These are phyloP conservation scores for Oryzias dopingdopingensis DNA, from an alignment of 2,797 vertebrate genomes.

Conservation along the genomic window DNA sequence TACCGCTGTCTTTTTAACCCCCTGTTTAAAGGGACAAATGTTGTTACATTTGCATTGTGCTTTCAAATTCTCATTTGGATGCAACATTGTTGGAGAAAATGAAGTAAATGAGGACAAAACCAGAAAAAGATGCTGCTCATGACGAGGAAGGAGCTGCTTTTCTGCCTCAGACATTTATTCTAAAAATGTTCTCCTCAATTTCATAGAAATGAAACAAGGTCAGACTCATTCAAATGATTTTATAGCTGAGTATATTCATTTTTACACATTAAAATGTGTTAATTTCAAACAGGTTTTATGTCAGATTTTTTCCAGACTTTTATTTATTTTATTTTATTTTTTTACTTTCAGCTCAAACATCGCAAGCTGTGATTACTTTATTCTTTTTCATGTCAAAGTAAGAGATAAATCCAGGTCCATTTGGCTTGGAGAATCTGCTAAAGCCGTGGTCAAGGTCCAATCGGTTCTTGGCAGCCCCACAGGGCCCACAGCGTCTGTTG, in stretches of 20 bases:
- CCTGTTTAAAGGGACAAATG: slow-evolving; percentile 47
- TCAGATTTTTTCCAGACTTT: too few species aligned
- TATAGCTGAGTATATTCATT: too few species aligned
- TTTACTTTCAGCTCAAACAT: slow-evolving; percentile 18
- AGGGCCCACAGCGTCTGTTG: slow-evolving; percentile 64
- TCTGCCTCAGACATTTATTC: slow-evolving; percentile 5
- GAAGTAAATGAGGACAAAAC: slow-evolving; percentile 39
- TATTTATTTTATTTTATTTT: background rate
- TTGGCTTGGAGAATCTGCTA: slow-evolving; percentile 62
- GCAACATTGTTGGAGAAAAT: slow-evolving; percentile 39
- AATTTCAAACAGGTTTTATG: too few species aligned
- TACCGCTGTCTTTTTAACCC: slow-evolving; percentile 59
- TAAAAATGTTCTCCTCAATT: background rate
- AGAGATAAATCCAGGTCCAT: slow-evolving; percentile 34
- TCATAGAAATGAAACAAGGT: too few species aligned
- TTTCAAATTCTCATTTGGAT: slow-evolving; percentile 48
- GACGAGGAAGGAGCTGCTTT: slow-evolving; percentile 7
- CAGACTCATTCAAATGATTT: too few species aligned
- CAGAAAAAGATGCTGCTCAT: slow-evolving; percentile 21
- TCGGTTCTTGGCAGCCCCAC: slow-evolving; percentile 66
- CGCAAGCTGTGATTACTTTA: slow-evolving; percentile 73
- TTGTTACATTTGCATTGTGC: slow-evolving; percentile 52
- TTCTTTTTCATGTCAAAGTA: slow-evolving; percentile 33
- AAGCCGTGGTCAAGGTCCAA: slow-evolving; percentile 74
- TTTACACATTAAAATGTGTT: too few species aligned